Conservation (phyloP, 2,113 vertebrate species). For the Cephalopholis sonnerati region DNA sequence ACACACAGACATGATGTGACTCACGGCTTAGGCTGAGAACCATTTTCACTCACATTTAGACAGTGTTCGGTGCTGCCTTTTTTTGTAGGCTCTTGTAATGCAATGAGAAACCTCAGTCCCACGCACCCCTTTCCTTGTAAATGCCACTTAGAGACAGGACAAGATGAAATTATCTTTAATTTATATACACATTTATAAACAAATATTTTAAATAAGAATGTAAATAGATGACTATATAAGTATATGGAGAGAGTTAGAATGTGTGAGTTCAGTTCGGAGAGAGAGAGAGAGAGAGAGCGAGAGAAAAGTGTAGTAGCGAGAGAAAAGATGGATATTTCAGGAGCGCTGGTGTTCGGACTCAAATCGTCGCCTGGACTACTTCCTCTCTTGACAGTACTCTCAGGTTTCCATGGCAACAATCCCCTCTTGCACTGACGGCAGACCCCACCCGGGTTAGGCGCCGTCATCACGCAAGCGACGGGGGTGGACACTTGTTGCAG, state of each 20-base stretch:
- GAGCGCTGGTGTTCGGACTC: slow-evolving; percentile 62
- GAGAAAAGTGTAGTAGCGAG: not conserved
- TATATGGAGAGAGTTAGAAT: slow-evolving; percentile 66
- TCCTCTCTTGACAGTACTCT: slow-evolving; percentile 74
- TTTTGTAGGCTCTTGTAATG: slow-evolving; percentile 80
- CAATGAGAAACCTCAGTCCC: slow-evolving; percentile 87
- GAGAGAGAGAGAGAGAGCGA: slow-evolving; percentile 53
- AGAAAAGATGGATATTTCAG: slow-evolving; percentile 36
- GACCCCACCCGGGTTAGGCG: slow-evolving; percentile 35
- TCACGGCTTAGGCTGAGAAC: slow-evolving; percentile 50
- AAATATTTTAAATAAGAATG: slow-evolving; percentile 85
- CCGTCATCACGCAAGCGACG: slow-evolving; percentile 30
- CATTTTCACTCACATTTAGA: slow-evolving; percentile 62
- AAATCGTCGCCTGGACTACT: slow-evolving; percentile 58
- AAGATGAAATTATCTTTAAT: slow-evolving; percentile 82
- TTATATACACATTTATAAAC: slow-evolving; percentile 85
- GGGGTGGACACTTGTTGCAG: slow-evolving; percentile 65
- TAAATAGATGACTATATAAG: slow-evolving; percentile 82
- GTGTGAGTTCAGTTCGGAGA: slow-evolving; percentile 60
- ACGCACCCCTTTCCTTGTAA: slow-evolving; percentile 81
- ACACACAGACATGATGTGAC: slow-evolving; percentile 26
- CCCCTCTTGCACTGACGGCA: slow-evolving; percentile 36
- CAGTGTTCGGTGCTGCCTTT: slow-evolving; percentile 85
- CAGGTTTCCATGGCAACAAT: slow-evolving; percentile 76
- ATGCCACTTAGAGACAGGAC: slow-evolving; percentile 83